Conservation (phyloP, 2,113 vertebrate species). For the Corythaixoides concolor region DNA sequence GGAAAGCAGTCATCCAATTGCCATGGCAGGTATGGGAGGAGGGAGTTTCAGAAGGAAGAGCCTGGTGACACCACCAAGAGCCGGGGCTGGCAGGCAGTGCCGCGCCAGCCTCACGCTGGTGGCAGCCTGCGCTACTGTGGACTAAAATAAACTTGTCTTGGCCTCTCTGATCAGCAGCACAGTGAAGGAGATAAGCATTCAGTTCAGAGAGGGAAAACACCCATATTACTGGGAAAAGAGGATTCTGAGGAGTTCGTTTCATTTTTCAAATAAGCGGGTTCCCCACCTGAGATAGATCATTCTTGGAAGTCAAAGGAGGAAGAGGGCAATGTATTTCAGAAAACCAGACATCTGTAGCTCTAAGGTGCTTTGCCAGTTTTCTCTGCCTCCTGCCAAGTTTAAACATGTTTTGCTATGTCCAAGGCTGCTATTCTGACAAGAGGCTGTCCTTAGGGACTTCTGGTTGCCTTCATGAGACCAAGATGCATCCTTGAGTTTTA, state of each 20-base stretch:
- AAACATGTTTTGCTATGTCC: neutral
- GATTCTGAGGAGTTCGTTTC: neutral
- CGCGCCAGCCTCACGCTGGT: neutral
- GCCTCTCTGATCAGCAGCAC: neutral
- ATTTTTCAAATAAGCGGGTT: neutral
- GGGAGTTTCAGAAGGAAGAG: neutral
- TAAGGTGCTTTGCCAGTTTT: neutral
- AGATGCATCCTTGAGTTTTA: neutral
- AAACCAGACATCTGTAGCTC: neutral
- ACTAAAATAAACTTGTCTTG: neutral
- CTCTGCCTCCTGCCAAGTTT: neutral
- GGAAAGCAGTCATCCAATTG: neutral
- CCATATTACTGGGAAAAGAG: neutral
- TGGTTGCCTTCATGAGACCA: neutral
- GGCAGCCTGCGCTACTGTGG: neutral
- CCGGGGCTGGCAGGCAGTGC: rapidly evolving
- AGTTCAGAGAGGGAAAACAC: neutral
- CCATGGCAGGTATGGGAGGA: neutral
- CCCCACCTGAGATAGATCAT: neutral
- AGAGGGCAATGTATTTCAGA: neutral
- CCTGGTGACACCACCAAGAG: rapidly evolving
- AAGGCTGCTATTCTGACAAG: neutral
- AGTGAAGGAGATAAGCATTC: neutral
- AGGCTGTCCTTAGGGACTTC: neutral
- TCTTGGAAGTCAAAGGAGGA: neutral